Conservation (phyloP, 2,113 vertebrate species). For the Eurypyga helias region DNA sequence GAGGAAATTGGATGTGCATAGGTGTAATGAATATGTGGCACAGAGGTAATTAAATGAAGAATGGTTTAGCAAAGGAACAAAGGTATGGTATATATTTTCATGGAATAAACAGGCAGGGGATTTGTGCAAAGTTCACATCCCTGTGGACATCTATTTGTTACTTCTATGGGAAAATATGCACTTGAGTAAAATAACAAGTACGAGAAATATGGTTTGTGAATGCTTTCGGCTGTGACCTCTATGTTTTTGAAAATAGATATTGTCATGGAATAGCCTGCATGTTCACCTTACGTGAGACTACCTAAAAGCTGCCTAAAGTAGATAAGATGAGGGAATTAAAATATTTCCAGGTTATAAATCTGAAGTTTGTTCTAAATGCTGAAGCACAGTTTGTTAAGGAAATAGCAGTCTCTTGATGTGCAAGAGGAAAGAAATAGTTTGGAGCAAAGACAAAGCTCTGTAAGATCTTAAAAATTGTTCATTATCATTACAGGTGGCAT, state of each 20-base stretch:
- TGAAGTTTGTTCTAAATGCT: neutral
- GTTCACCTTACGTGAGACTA: neutral
- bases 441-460: neutral
- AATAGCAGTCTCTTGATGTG: neutral
- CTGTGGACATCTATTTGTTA: neutral
- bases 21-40: neutral
- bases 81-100: neutral
- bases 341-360: neutral
- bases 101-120: neutral
- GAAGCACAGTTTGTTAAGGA: neutral
- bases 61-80: neutral
- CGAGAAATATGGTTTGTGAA: neutral
- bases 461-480: neutral
- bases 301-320: neutral
- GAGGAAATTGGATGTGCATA: neutral
- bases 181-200: neutral
- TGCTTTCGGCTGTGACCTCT: neutral
- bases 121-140: neutral
- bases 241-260: neutral
- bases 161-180: neutral
- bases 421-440: neutral
- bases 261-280: neutral
- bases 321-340: neutral
- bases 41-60: neutral
- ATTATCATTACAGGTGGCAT: neutral